A percentile compares a stretch with the other conserved stretches of the same genome.
These are phyloP conservation scores for Petrolisthes cinctipes DNA, from an alignment of 2,888 invertebrate genomes.

Conservation along the genomic window DNA sequence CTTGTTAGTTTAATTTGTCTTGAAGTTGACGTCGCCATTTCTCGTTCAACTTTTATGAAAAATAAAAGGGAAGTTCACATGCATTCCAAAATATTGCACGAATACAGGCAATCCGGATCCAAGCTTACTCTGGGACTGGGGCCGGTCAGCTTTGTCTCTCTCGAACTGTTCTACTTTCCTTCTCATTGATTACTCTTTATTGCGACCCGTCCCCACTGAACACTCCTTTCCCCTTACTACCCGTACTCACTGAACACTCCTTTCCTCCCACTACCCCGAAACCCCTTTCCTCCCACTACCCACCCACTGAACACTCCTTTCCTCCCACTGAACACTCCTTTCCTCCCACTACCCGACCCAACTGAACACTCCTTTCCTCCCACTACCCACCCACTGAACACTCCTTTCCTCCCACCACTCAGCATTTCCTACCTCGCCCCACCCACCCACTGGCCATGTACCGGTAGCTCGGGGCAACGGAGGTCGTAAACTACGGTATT, in stretches of 20 bases:
- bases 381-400: not conserved
- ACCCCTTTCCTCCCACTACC: not conserved
- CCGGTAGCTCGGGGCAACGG: too few relatives aligned
- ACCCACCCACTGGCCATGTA: too few relatives aligned
- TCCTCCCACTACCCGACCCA: not conserved
- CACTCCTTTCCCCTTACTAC: not conserved
- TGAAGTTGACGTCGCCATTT: not conserved
- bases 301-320: not conserved
- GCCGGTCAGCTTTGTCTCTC: not conserved
- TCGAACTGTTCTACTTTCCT: not conserved
- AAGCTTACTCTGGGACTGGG: not conserved
- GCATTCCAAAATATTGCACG: not conserved
- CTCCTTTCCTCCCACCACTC: not conserved
- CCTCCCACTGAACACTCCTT: not conserved
- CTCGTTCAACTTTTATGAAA: too few relatives aligned
- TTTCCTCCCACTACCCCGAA: not conserved
- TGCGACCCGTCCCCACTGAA: not conserved
- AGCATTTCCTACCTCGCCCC: too few relatives aligned
- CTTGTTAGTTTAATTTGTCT: not conserved
- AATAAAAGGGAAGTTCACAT: not conserved
- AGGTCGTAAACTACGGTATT: too few relatives aligned
- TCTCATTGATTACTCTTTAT: not conserved
- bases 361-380: not conserved
- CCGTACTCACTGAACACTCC: not conserved
- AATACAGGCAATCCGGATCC: not conserved